Percentiles rank a stretch among this genome's conserved stretches.
Evolutionary conservation across 2,113 vertebrate species (phyloP).

Genomic region (Oplegnathus fasciatus): DNA sequence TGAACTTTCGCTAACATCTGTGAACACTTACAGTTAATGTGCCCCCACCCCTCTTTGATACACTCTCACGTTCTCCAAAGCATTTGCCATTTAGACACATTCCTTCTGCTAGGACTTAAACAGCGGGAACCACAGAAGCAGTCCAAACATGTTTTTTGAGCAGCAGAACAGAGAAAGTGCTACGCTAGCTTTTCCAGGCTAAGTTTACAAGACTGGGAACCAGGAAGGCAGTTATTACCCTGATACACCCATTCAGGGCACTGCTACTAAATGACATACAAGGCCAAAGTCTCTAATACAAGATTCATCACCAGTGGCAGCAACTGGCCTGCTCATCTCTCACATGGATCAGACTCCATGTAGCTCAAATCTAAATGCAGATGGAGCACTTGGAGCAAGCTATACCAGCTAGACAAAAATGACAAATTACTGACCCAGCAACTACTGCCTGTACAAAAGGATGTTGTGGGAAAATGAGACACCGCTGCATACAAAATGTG

Average conservation of each 20-base stretch:
- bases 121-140: constrained; percentile 81
- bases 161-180: constrained; percentile 70
- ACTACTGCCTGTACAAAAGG: not conserved
- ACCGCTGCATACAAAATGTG: constrained; percentile 5
- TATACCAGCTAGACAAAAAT: not conserved
- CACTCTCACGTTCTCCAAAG: constrained; percentile 76
- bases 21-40: constrained; percentile 83
- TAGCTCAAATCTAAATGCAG: not conserved
- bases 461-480: constrained; percentile 18
- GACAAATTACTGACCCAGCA: not conserved
- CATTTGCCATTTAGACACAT: constrained; percentile 85
- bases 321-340: not conserved
- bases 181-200: constrained; percentile 73
- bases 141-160: constrained; percentile 84
- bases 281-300: constrained; percentile 9
- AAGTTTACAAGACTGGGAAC: constrained; percentile 72
- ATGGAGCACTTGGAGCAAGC: constrained; percentile 4
- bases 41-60: constrained; percentile 77
- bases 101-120: constrained; percentile 81
- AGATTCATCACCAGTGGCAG: constrained; percentile 27
- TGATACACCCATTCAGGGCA: constrained; percentile 51
- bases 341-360: constrained; percentile 15
- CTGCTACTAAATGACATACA: constrained; percentile 32
- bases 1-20: constrained; percentile 86
- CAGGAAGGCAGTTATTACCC: constrained; percentile 64